Evolutionary conservation across 1,140 invertebrate genomes (phyloP), one percentile per base, ranked within the genome.

Genomic region (Nilaparvata lugens): DNA sequence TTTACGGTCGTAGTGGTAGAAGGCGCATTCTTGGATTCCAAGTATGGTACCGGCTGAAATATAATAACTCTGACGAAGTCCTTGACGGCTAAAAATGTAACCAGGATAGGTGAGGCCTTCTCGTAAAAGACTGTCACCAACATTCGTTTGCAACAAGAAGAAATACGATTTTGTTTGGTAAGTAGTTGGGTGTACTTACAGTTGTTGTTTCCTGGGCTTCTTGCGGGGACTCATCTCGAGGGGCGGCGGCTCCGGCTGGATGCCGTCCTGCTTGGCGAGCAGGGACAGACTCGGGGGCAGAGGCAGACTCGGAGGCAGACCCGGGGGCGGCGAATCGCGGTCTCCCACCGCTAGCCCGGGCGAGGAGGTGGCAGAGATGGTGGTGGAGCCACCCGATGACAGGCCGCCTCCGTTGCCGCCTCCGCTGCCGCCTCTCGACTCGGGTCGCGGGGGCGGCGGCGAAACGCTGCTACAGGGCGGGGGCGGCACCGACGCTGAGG

Each of bases 291-390:
- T 53, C 75, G 70, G 4, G 74, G 68, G 64, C 74, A 35, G 31
- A 6, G 31, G 31, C 31, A 6, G 13, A 11, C n/a, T n/a, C 31
- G 31, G 13, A 2, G 7, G 31, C 31, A 35, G 25, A 68, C 60
- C 42, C 19, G 72, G 63, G 63, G 62, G 63, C 5, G 61, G 51
- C 5, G 58, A 45, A 35, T 70, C 24, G 62, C 66, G 58, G 40
- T 38, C 45, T 61, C 65, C 77, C 70, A 61, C 74, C 78, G 88
- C 86, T 38, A 83, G 74, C 4, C 79, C 84, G 1, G 86, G 85
- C 35, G 85, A 87, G 0, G 85, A 87, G n/a, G 86, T 87, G 0
- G 86, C 86, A 1, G 86, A 88, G 1, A 88, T 82, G 0, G 87
- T 89, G 0, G 86, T 87, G 0, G 85, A 88, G n/a, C 87, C 86